phyloP scores from a whole-genome alignment of 2,113 vertebrate species.

The Oreotrochilus melanogaster region DNA sequence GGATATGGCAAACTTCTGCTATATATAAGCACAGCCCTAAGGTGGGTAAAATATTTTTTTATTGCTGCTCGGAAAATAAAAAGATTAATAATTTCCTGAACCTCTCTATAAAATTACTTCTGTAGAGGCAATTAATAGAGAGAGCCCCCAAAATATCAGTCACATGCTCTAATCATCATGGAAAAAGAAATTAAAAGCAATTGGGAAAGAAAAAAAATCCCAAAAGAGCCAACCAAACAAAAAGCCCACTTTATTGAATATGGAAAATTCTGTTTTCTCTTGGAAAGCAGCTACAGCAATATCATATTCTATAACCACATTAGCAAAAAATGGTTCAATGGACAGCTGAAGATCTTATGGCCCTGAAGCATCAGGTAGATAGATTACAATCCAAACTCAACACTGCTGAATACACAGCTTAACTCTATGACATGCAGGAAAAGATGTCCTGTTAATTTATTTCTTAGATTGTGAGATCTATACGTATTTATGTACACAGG shows the following conservation, averaged over 20 bases:
- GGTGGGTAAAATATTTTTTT: constrained; percentile 10
- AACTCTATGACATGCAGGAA: neutral
- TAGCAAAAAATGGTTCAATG: neutral
- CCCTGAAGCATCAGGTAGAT: neutral
- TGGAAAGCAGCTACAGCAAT: neutral
- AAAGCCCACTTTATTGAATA: neutral
- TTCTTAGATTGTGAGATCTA: neutral
- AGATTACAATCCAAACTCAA: neutral
- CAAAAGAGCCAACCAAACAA: too few species aligned
- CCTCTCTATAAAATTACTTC: constrained; percentile 8
- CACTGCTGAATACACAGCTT: neutral
- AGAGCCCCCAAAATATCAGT: neutral
- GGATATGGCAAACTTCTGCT: neutral
- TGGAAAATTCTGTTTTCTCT: neutral
- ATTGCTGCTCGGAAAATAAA: constrained; percentile 13
- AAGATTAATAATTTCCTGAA: constrained; percentile 21
- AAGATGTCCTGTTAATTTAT: neutral
- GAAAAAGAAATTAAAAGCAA: neutral
- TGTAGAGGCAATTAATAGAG: constrained; percentile 28
- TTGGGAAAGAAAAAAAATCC: neutral
- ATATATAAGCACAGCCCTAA: neutral
- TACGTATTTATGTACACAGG: neutral
- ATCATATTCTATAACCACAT: neutral
- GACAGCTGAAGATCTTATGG: neutral
- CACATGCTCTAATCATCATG: neutral